Percentiles rank a stretch among this genome's conserved stretches.
Evolutionary conservation across 2,888 invertebrate species (phyloP).

Genomic region (Galerucella calmariensis): DNA sequence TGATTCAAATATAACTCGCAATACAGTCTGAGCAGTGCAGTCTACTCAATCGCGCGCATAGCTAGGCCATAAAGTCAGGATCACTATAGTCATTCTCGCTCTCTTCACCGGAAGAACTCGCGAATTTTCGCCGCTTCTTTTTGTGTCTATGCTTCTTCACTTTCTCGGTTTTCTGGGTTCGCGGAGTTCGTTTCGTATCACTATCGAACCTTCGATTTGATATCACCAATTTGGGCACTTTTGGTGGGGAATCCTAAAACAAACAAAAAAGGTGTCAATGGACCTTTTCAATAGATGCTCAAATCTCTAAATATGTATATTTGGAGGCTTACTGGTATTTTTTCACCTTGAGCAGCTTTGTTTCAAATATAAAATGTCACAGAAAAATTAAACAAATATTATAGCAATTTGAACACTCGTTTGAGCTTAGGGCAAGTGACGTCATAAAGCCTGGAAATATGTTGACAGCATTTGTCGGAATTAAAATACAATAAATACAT

Average conservation of each 20-base stretch:
- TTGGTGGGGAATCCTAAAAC: slow-evolving; percentile 61
- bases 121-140: slow-evolving; percentile 70
- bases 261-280: slow-evolving; percentile 10
- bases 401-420: too few species aligned
- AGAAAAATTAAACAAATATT: too few species aligned
- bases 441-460: too few species aligned
- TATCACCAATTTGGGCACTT: slow-evolving; percentile 68
- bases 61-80: slow-evolving; percentile 65
- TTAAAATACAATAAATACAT: too few species aligned
- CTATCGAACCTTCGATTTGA: slow-evolving; percentile 63
- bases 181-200: slow-evolving; percentile 61
- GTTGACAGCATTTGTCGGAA: too few species aligned
- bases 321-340: too few species aligned
- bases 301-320: too few species aligned
- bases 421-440: too few species aligned
- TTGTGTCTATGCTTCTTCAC: slow-evolving; percentile 66
- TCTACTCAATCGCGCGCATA: slow-evolving; percentile 46
- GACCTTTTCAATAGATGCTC: too few species aligned
- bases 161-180: slow-evolving; percentile 63
- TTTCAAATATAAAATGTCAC: too few species aligned
- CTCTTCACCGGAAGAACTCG: slow-evolving; percentile 70
- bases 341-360: too few species aligned
- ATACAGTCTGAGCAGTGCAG: slow-evolving; percentile 57
- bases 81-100: slow-evolving; percentile 75
- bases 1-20: slow-evolving; percentile 54